These are phyloP conservation scores for Chloromyia formosa DNA, from an alignment of 2,888 invertebrate species.

Conservation along the genomic window DNA sequence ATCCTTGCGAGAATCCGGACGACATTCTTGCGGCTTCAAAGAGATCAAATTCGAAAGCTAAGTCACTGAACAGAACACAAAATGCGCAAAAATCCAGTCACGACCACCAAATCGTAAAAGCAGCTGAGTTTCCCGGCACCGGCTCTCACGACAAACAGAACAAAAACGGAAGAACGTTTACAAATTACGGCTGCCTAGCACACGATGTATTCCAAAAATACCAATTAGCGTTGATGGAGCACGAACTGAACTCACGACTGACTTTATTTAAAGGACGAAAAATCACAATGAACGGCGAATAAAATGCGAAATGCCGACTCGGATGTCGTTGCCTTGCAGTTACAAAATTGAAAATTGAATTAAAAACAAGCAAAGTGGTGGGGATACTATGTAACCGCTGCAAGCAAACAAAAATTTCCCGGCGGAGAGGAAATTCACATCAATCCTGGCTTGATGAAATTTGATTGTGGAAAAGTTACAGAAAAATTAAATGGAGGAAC, in stretches of 20 bases:
- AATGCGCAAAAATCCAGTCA: constrained; percentile 2
- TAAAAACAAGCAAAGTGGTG: constrained; percentile 44
- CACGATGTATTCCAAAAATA: no score
- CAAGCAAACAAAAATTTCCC: neutral
- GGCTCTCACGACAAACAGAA: no score
- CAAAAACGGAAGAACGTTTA: no score
- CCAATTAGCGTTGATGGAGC: no score
- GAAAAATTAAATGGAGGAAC: no score
- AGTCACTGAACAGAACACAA: constrained; percentile 3
- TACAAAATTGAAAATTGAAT: constrained; percentile 50
- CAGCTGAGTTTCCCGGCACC: no score
- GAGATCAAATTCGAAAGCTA: neutral
- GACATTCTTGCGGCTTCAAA: neutral
- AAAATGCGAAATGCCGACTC: constrained; percentile 36
- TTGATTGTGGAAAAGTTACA: no score
- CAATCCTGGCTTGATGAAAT: no score
- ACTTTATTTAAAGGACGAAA: constrained; percentile 19
- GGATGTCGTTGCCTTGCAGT: constrained; percentile 42
- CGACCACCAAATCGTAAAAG: no score
- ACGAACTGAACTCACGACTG: no score
- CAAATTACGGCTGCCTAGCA: no score
- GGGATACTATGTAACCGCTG: constrained; percentile 41
- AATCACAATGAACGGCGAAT: constrained; percentile 9
- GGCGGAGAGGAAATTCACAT: no score
- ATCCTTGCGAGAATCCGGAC: constrained; percentile 16